Evolutionary conservation across 2,888 invertebrate genomes (phyloP).

Genomic region (Clistopyga incitator): DNA sequence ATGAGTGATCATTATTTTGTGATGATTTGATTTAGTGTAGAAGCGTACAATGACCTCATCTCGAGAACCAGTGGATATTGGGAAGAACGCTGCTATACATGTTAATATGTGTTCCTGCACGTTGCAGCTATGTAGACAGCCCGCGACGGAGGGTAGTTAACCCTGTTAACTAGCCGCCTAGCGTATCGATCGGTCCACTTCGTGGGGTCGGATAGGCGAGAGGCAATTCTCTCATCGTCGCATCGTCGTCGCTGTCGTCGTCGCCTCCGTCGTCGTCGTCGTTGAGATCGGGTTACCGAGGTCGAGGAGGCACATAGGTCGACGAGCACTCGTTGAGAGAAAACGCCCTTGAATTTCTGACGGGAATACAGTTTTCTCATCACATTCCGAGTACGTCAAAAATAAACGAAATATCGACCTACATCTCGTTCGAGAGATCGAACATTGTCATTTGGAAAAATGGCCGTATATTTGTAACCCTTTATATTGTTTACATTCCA

Average conservation of each 20-base stretch:
- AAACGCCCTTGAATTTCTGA: conserved; percentile 68
- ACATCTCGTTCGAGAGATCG: no score
- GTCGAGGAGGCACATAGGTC: conserved; percentile 55
- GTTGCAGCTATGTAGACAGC: conserved; percentile 9
- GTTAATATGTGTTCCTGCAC: conserved; percentile 31
- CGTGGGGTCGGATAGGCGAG: conserved; percentile 48
- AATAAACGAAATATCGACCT: not conserved
- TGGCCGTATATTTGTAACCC: no score
- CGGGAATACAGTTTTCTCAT: conserved; percentile 26
- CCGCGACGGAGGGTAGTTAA: conserved; percentile 56
- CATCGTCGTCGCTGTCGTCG: conserved; percentile 34
- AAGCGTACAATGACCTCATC: conserved; percentile 6
- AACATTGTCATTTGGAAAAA: not conserved
- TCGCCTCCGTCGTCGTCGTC: conserved; percentile 33
- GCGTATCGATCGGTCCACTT: conserved; percentile 62
- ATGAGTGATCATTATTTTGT: no score
- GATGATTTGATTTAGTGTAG: not conserved
- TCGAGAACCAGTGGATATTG: conserved; percentile 14
- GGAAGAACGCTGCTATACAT: conserved; percentile 1
- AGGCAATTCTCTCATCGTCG: conserved; percentile 61
- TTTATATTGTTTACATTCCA: no score
- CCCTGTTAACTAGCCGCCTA: conserved; percentile 58
- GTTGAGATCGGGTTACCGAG: conserved; percentile 61
- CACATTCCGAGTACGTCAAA: conserved; percentile 4
- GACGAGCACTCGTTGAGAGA: conserved; percentile 69